Percentiles rank a stretch among this genome's conserved stretches.
phyloP scores from a whole-genome alignment of 2,888 invertebrate genomes.

The Dynastes grantii region DNA sequence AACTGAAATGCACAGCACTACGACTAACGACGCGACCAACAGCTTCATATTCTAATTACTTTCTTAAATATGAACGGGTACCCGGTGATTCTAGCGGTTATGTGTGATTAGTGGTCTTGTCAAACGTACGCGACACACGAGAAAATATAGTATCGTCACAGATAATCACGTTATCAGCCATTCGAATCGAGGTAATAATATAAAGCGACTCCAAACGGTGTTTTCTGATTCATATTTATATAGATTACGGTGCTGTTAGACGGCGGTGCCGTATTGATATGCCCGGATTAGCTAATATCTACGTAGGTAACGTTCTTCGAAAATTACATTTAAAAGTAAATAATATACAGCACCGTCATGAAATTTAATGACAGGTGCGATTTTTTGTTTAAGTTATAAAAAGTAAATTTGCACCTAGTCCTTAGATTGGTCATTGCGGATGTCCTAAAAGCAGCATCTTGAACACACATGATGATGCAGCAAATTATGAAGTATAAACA shows the following conservation, averaged over 20 bases:
- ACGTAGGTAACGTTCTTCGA: slow-evolving; percentile 12
- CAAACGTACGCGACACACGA: not conserved
- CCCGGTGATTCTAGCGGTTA: not conserved
- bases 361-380: too few species aligned
- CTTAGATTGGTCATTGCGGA: too few species aligned
- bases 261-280: not conserved
- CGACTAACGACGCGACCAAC: slow-evolving; percentile 14
- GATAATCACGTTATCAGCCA: slow-evolving; percentile 33
- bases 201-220: slow-evolving; percentile 9
- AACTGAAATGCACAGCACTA: slow-evolving; percentile 43
- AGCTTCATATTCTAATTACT: slow-evolving; percentile 40
- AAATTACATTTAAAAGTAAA: not conserved
- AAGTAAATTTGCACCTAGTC: too few species aligned
- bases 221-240: slow-evolving; percentile 19
- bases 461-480: too few species aligned
- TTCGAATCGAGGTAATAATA: slow-evolving; percentile 36
- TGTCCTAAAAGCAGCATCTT: too few species aligned
- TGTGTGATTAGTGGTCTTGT: slow-evolving; percentile 1
- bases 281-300: not conserved
- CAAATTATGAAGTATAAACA: too few species aligned
- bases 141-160: slow-evolving; percentile 20
- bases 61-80: slow-evolving; percentile 33
- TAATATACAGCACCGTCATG: not conserved
- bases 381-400: too few species aligned
- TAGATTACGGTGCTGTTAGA: slow-evolving; percentile 2